Evolutionary conservation across 2,113 vertebrate genomes (phyloP), one percentile per base, ranked within the genome.

Genomic region (Syngnathus typhle): DNA sequence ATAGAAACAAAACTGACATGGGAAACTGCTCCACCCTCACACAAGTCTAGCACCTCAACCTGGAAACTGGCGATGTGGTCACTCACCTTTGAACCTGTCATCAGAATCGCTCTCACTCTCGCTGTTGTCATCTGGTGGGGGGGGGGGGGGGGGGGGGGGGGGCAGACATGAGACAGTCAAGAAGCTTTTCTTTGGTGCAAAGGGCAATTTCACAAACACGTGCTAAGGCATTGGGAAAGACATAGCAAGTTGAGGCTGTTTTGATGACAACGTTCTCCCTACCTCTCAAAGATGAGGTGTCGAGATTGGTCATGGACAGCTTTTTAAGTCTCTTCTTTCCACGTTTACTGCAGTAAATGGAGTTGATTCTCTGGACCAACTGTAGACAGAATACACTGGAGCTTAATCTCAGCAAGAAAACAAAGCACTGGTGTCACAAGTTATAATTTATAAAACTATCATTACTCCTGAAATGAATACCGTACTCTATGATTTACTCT

Each of bases 41-140:
- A 63, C 15, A 59, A 49, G 3, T 43, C 8, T 21, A 54, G 19
- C 41, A 61, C 46, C 62, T 73, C 32, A 38, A 15, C 38, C 13
- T 3, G 71, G 32, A 67, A 65, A 43, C 2, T 52, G 69, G 68
- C 23, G 46, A 59, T 66, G 67, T 37, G 46, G 58, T 43, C 59
- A 60, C 95, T 95, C 88, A 99, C 97, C 96, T 99, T 98, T 99
- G 90, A 98, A 98, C 71, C 95, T 92, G 93, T 99, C 97, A 32
- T 99, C 97, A 11, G 96, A 98, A 90, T 99, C 97, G 38, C 97
- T 99, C 90, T 99, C 97, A 54, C 96, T 99, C 88, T 98, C 97
- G 0, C 97, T 99, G 89, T 99, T 99, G 83, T 99, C 97, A 91
- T 98, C 97, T 99, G 89, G n/a, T n/a, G n/a, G n/a, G n/a, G n/a